Conservation (phyloP, 2,888 invertebrate genomes). For the Mythimna ferrago region DNA sequence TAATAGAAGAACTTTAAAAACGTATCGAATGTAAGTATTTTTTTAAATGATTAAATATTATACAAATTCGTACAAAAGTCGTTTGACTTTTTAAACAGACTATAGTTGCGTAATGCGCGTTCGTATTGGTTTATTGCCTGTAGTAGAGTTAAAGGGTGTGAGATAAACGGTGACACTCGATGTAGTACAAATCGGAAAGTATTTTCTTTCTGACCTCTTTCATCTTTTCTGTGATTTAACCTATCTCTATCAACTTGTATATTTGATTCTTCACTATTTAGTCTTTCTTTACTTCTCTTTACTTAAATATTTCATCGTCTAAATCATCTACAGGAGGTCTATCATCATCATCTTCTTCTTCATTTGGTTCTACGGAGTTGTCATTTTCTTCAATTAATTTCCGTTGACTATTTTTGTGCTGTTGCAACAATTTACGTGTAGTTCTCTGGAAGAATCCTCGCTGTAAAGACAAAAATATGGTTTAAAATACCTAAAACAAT, state of each 20-base stretch:
- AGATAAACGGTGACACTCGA: too few relatives aligned
- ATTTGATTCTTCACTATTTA: neutral
- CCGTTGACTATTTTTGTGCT: slow-evolving; percentile 38
- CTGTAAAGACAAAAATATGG: slow-evolving; percentile 31
- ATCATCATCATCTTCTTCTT: slow-evolving; percentile 21
- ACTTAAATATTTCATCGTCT: slow-evolving; percentile 31
- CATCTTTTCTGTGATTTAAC: neutral
- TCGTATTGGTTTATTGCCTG: too few relatives aligned
- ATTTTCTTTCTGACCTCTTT: too few relatives aligned
- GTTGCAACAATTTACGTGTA: slow-evolving; percentile 52
- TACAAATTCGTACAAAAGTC: too few relatives aligned
- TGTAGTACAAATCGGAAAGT: too few relatives aligned
- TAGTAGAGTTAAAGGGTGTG: too few relatives aligned
- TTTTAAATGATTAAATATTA: too few relatives aligned
- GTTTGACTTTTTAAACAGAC: too few relatives aligned
- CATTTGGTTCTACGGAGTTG: slow-evolving; percentile 8
- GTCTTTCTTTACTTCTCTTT: slow-evolving; percentile 1
- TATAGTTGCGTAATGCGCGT: too few relatives aligned
- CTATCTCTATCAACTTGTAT: neutral
- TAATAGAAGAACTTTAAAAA: too few relatives aligned
- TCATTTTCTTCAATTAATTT: slow-evolving; percentile 38
- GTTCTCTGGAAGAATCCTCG: slow-evolving; percentile 59
- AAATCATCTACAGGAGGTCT: slow-evolving; percentile 21
- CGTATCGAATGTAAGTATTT: too few relatives aligned
- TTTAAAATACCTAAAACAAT: too few relatives aligned